Evolutionary conservation across 2,888 invertebrate genomes (phyloP), one percentile per base, ranked within the genome.

Genomic region (Glaucopsyche alexis): DNA sequence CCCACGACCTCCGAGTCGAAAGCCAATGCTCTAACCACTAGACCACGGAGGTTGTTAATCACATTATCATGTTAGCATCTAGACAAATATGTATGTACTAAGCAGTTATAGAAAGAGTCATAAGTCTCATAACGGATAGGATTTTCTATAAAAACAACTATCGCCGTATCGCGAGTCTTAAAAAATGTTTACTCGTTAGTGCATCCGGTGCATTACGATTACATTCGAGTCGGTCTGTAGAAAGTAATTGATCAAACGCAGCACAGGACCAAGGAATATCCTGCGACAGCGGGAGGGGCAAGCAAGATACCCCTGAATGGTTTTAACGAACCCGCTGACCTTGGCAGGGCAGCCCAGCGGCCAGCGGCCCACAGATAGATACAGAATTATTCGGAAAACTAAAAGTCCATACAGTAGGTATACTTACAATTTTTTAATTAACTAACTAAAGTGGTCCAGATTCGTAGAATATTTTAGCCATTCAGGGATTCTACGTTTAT

Each of bases 181-280:
- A 91, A 91, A 89, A 89, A 82, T 77, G 82, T 87, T 86, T 85
- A 90, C 90, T 93, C 92, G 90, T 92, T 92, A 92, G 91, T 85
- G 89, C 91, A 90, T 93, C 91, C 92, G 91, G 90, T 86, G 88
- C 88, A 89, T 88, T 91, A 88, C 90, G 86, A 89, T 87, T 87
- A 88, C 84, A 82, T 84, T 83, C 75, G 76, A 80, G 81, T 83
- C 82, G 81, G 84, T 87, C 85, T 84, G 78, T 81, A 86, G 89
- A 88, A 88, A 85, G 85, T 84, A 85, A 87, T 85, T 82, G 85
- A 91, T 89, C 87, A 87, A 88, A 88, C 85, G 87, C 85, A 84
- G 84, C 86, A 87, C 85, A 87, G 87, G 88, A 85, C 87, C 82
- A 86, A 82, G 85, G 81, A 86, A 86, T 89, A 90, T 90, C 89